Evolutionary conservation across 2,797 vertebrate genomes (phyloP).

Genomic region (Tangara arthus): DNA sequence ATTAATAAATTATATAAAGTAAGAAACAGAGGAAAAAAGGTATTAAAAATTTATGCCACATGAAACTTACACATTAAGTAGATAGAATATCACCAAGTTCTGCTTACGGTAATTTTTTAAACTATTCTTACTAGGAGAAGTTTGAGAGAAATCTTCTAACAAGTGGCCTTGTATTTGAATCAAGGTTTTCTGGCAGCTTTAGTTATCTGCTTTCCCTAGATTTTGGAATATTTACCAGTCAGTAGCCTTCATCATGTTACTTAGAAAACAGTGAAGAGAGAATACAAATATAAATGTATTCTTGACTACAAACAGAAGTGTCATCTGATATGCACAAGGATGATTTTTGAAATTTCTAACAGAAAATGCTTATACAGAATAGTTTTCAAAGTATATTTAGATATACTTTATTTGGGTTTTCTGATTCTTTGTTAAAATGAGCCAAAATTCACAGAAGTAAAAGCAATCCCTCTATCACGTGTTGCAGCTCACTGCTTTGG

Average conservation of each 20-base stretch:
- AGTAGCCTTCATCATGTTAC: not conserved
- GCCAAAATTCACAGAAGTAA: not conserved
- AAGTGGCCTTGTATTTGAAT: not conserved
- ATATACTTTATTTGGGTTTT: not conserved
- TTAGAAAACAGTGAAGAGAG: not conserved
- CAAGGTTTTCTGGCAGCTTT: not conserved
- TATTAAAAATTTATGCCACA: not conserved
- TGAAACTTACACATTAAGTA: not conserved
- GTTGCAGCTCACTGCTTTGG: not conserved
- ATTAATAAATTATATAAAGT: constrained; percentile 11
- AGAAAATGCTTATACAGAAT: not conserved
- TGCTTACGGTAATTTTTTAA: not conserved
- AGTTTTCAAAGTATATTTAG: not conserved
- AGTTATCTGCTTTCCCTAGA: not conserved
- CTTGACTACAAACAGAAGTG: not conserved
- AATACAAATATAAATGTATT: not conserved
- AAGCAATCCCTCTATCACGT: not conserved
- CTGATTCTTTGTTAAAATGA: not conserved
- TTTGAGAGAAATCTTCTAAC: not conserved
- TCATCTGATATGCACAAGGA: not conserved
- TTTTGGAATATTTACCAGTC: not conserved
- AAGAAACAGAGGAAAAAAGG: not conserved
- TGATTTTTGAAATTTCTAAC: not conserved
- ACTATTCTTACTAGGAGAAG: not conserved
- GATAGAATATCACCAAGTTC: not conserved